These are phyloP conservation scores for Akabosia matsudoensis DNA, from an alignment of 1,140 invertebrate species.

Conservation along the genomic window DNA sequence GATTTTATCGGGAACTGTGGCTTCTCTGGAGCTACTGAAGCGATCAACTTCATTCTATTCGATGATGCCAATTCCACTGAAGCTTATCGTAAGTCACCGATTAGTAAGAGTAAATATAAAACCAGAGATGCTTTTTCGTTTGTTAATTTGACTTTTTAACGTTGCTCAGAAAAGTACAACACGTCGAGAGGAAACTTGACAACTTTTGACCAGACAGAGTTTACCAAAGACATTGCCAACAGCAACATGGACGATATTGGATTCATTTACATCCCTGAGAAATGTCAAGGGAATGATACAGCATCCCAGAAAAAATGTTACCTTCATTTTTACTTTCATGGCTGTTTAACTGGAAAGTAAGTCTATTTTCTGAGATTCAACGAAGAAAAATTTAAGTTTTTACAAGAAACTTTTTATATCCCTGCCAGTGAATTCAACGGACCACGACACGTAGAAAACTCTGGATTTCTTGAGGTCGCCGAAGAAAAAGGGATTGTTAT, in stretches of 20 bases:
- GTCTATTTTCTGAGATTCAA: too few relatives aligned
- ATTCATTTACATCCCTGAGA: not conserved
- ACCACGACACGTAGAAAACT: not conserved
- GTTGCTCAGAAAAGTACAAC: not conserved
- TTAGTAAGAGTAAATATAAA: too few relatives aligned
- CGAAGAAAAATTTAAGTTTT: not conserved
- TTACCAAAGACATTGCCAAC: not conserved
- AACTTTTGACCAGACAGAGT: constrained; percentile 6
- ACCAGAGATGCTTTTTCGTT: not conserved
- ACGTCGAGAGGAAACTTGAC: not conserved
- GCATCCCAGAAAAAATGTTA: not conserved
- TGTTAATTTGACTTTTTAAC: not conserved
- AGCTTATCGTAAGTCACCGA: not conserved
- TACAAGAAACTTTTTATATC: not conserved
- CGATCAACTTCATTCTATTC: not conserved
- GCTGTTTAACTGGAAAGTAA: not conserved
- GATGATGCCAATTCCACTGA: not conserved
- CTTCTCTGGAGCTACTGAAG: constrained; percentile 2
- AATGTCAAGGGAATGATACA: not conserved
- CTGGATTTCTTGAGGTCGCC: not conserved
- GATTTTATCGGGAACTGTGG: constrained; percentile 24
- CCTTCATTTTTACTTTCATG: constrained; percentile 8
- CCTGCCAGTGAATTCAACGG: not conserved
- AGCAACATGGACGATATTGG: constrained; percentile 7
- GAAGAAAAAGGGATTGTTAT: constrained; percentile 20